Conservation (phyloP, 2,888 invertebrate species). For the Dinocampus coccinellae region DNA sequence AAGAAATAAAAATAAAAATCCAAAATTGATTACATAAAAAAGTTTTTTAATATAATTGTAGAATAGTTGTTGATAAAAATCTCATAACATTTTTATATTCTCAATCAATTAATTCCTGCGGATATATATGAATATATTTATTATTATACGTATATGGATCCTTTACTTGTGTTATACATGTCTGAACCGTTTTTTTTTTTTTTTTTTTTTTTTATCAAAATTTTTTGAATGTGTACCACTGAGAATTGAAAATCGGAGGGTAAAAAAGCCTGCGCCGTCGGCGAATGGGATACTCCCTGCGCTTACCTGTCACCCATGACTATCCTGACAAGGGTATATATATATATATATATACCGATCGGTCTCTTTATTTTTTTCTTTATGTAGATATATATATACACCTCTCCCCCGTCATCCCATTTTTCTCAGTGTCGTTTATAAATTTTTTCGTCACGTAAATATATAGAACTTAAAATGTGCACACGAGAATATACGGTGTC, state of each 20-base stretch:
- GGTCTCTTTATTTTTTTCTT: not conserved
- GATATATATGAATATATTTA: not conserved
- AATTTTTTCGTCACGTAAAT: not conserved
- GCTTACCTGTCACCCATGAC: slow-evolving; percentile 66
- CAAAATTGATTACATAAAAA: not conserved
- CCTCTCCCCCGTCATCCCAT: slow-evolving; percentile 15
- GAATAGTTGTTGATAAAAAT: not conserved
- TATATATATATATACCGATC: slow-evolving; percentile 40
- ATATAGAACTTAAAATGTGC: not conserved
- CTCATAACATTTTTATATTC: not conserved
- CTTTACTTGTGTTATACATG: slow-evolving; percentile 35
- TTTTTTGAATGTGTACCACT: slow-evolving; percentile 30
- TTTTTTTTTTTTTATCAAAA: not conserved
- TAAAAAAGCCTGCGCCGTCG: slow-evolving; percentile 34
- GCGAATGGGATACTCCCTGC: slow-evolving; percentile 31
- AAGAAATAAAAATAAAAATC: not conserved
- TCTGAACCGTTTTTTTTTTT: slow-evolving; percentile 27
- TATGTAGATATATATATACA: not conserved
- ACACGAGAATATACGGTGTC: not conserved
- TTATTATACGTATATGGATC: slow-evolving; percentile 9
- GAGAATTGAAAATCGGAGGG: slow-evolving; percentile 31
- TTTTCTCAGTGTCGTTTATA: slow-evolving; percentile 7
- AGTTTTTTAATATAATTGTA: not conserved
- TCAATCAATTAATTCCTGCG: not conserved
- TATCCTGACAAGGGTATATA: slow-evolving; percentile 64